These are phyloP conservation scores for Neopelma chrysocephalum DNA, from an alignment of 2,797 vertebrate species.

Conservation along the genomic window DNA sequence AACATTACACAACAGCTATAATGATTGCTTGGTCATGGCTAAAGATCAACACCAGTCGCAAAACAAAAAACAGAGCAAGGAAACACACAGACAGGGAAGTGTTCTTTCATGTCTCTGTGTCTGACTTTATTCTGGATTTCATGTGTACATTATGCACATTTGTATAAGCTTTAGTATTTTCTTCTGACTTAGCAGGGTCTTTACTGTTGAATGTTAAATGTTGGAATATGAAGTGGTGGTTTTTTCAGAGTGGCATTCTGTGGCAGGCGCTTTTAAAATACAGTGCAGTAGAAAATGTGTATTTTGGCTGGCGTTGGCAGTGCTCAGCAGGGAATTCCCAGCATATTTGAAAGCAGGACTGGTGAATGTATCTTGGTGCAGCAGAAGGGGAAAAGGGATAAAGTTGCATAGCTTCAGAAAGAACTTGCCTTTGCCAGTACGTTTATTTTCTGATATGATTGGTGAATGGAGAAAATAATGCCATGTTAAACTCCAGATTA, in stretches of 20 bases:
- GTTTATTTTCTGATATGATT: neutral
- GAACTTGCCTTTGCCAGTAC: neutral
- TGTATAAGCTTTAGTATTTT: neutral
- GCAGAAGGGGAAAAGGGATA: neutral
- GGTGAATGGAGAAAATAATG: neutral
- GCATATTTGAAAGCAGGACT: neutral
- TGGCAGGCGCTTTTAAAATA: neutral
- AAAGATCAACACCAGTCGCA: neutral
- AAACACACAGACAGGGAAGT: neutral
- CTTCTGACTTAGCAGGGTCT: neutral
- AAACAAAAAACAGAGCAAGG: neutral
- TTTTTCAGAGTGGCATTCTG: neutral
- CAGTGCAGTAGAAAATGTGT: neutral
- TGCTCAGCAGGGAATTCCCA: slow-evolving; percentile 19
- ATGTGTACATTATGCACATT: neutral
- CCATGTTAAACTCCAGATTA: neutral
- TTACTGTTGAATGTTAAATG: neutral
- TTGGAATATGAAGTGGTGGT: neutral
- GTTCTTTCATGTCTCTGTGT: neutral
- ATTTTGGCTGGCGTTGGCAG: neutral
- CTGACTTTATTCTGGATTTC: neutral
- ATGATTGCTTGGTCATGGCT: slow-evolving; percentile 29
- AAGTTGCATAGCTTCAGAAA: neutral
- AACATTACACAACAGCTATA: slow-evolving; percentile 19
- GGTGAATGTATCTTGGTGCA: neutral